Evolutionary conservation across 2,888 invertebrate genomes (phyloP), one percentile per base, ranked within the genome.

Genomic region (Disparrhopalites patrizii): DNA sequence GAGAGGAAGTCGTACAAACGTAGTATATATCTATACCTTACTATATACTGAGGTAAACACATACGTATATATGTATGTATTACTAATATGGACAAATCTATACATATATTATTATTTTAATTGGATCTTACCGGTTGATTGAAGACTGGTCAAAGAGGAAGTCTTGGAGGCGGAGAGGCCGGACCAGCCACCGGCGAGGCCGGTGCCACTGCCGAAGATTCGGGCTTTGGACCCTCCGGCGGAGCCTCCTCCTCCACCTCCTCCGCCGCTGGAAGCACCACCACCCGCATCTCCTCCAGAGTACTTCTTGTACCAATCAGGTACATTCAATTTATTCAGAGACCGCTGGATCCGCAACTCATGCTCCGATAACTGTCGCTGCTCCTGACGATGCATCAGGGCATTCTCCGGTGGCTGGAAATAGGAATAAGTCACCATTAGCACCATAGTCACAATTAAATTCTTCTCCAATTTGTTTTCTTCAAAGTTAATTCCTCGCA

Each of bases 341-440:
- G 95, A 95, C 76, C 93, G 87, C 51, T 51, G 51, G 70, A 96
- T 91, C 76, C 95, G 86, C 73, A 95, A 83, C 81, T 96, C 94
- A 82, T 94, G 93, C 82, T 94, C 94, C 71, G 94, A 95, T 78
- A 93, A 87, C 78, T 88, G 87, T 68, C 90, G 85, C 78, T 88
- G 88, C 69, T 84, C 83, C 79, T 87, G 87, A 52, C 76, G 77
- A 83, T 91, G 92, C 83, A 91, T 91, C 79, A 93, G 84, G 81
- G 92, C 91, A 87, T 93, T 94, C 82, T 94, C 93, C 75, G 93
- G 93, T 77, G 93, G 91, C 92, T 93, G 85, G 1, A 83, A 83
- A 73, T 43, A 23, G 3, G 58, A 58, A 56, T 56, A 63, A 2
- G 56, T 47, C 55, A 56, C 43, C 47, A 63, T n/a, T n/a, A n/a